A percentile compares a stretch with the other conserved stretches of the same genome.
Conservation (phyloP, 53 echinoderm and acorn worm species). For the Stichopus horrens region DNA sequence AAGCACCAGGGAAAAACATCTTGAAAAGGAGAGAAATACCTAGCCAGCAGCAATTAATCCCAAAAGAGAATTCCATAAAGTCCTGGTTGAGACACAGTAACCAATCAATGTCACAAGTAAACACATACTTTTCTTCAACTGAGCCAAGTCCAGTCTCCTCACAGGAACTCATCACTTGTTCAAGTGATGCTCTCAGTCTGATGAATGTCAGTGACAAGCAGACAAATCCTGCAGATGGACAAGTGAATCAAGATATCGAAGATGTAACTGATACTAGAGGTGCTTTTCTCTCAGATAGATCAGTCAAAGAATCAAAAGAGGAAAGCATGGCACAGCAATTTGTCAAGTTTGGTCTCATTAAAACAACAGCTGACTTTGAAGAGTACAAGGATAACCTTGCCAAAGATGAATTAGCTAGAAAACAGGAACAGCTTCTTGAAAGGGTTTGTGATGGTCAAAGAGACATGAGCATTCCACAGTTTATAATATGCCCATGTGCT, state of each 20-base stretch:
- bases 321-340: background rate
- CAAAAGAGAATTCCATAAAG: background rate
- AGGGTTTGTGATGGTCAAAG: background rate
- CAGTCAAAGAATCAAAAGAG: background rate
- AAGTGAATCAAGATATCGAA: background rate
- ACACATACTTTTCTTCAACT: background rate
- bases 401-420: background rate
- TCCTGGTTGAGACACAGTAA: background rate
- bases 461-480: background rate
- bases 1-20: background rate
- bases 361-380: background rate
- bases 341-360: background rate
- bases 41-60: background rate
- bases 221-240: background rate
- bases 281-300: background rate
- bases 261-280: background rate
- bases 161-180: background rate
- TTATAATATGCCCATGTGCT: background rate
- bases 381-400: background rate
- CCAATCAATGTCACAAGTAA: background rate
- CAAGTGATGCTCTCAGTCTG: background rate
- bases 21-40: background rate
- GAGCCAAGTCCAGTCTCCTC: background rate
- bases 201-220: background rate
- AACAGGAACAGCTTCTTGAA: background rate